Evolutionary conservation across 2,797 vertebrate species (phyloP).

Genomic region (Thamnophis elegans): DNA sequence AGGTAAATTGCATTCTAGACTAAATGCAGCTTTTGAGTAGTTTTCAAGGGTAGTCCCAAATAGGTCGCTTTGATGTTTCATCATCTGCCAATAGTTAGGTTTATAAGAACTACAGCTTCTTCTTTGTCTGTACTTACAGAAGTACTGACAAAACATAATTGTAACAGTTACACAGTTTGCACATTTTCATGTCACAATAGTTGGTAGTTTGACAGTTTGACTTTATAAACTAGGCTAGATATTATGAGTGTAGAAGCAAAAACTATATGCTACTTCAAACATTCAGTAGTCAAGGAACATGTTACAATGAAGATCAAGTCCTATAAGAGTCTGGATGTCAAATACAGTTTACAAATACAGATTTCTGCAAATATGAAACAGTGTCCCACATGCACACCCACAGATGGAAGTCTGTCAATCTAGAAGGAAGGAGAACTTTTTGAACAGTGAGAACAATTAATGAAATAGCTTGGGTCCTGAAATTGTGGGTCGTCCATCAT

Average conservation of each 20-base stretch:
- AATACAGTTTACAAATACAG: neutral
- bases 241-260: neutral
- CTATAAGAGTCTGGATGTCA: neutral
- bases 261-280: neutral
- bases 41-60: neutral
- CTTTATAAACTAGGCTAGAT: neutral
- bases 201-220: neutral
- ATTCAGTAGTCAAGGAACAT: neutral
- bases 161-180: too few species aligned
- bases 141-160: neutral
- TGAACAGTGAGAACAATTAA: neutral
- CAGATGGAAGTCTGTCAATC: neutral
- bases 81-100: too few species aligned
- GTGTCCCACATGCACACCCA: neutral
- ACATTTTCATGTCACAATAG: neutral
- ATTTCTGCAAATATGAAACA: neutral
- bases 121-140: too few species aligned
- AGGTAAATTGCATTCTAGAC: constrained; percentile 70
- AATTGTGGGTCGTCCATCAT: neutral
- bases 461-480: neutral
- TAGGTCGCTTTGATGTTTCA: neutral
- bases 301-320: neutral
- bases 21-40: neutral
- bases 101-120: neutral
- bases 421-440: neutral